phyloP scores from a whole-genome alignment of 2,113 vertebrate species.

The Nettapus auritus region DNA sequence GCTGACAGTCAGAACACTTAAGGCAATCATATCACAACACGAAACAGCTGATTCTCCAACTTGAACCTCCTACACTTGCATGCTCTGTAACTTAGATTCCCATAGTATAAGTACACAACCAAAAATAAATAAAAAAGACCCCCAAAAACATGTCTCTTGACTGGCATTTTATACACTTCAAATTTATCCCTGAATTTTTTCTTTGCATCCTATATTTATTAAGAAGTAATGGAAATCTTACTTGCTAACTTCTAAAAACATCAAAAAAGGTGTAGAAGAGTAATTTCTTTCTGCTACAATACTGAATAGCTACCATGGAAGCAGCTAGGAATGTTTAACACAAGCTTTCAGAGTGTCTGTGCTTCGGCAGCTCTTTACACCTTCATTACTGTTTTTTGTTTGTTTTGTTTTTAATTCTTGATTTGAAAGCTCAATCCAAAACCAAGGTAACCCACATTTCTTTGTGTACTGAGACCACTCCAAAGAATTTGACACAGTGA shows the following conservation, averaged over 20 bases:
- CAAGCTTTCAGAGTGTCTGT: background rate
- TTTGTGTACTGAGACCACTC: background rate
- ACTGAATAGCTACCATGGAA: background rate
- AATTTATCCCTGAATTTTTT: background rate
- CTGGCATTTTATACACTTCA: background rate
- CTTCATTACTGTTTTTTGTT: background rate
- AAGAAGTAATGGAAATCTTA: background rate
- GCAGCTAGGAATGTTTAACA: background rate
- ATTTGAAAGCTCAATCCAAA: background rate
- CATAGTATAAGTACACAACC: rapidly evolving
- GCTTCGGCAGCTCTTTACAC: background rate
- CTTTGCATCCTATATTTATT: background rate
- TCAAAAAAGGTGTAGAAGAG: background rate
- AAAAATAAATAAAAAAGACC: background rate
- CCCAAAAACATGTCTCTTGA: background rate
- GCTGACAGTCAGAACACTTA: background rate
- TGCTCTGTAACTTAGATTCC: background rate
- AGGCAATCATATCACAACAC: background rate
- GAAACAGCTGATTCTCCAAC: background rate
- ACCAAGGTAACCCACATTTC: background rate
- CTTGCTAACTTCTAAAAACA: background rate
- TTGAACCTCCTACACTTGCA: background rate
- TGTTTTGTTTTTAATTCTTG: background rate
- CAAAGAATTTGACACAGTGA: background rate
- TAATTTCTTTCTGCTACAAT: background rate